Percentiles rank a stretch among this genome's conserved stretches.
phyloP scores from a whole-genome alignment of 2,888 invertebrate genomes.

The Callinectes sapidus region DNA sequence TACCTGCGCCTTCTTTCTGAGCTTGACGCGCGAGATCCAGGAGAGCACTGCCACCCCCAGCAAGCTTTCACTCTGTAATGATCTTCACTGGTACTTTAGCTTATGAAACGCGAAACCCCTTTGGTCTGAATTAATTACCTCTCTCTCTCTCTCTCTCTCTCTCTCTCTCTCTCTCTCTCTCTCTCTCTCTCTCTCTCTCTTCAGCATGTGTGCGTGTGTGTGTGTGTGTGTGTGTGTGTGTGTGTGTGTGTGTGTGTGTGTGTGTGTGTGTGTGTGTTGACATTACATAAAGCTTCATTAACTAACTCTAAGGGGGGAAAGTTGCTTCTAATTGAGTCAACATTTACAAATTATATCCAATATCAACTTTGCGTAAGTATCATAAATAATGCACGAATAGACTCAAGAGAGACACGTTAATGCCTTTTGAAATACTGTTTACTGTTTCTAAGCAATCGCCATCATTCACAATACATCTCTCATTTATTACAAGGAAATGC shows the following conservation, averaged over 20 bases:
- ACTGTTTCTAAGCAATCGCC: not conserved
- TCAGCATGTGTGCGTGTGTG: not conserved
- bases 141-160: conserved; percentile 7
- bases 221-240: conserved; percentile 13
- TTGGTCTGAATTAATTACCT: not conserved
- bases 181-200: conserved; percentile 8
- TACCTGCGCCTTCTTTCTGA: not conserved
- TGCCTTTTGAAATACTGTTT: not conserved
- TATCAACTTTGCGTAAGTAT: not conserved
- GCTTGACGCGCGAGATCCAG: not conserved
- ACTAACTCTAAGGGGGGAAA: not conserved
- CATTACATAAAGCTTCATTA: not conserved
- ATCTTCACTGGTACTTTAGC: not conserved
- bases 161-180: conserved; percentile 7
- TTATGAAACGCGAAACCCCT: not conserved
- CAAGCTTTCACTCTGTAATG: not conserved
- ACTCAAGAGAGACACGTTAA: not conserved
- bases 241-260: not conserved
- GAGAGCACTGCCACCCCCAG: not conserved
- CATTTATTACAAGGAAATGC: not conserved
- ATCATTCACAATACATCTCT: not conserved
- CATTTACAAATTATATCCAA: not conserved
- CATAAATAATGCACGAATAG: not conserved
- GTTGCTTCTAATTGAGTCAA: not conserved
- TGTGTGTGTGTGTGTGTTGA: not conserved